A percentile compares a stretch with the other conserved stretches of the same genome.
Evolutionary conservation across 1,140 invertebrate species (phyloP).

Genomic region (Drosophila equinoxialis): DNA sequence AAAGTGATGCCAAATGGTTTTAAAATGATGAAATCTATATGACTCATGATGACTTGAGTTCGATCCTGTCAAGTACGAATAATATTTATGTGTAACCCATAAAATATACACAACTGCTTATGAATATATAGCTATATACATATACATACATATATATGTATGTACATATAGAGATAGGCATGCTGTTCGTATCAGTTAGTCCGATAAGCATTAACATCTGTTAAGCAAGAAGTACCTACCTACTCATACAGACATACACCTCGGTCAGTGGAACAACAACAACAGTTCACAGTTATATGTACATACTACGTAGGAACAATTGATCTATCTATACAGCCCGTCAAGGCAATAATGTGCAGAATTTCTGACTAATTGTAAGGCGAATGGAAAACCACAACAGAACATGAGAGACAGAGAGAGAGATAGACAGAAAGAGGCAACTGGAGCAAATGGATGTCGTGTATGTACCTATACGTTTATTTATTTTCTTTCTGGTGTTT

Average conservation of each 20-base stretch:
- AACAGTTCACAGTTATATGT: slow-evolving; percentile 27
- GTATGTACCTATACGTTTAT: not conserved
- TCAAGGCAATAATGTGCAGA: slow-evolving; percentile 20
- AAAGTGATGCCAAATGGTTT: not conserved
- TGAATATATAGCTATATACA: not conserved
- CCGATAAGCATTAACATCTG: slow-evolving; percentile 49
- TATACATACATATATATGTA: not conserved
- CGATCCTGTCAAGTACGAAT: slow-evolving; percentile 16
- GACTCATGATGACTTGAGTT: slow-evolving; percentile 25
- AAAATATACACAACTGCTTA: slow-evolving; percentile 1
- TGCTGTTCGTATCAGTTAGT: slow-evolving; percentile 30
- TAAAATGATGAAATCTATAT: slow-evolving; percentile 10
- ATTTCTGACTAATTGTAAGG: slow-evolving; percentile 38
- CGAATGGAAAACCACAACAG: slow-evolving; percentile 13
- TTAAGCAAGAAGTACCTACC: slow-evolving; percentile 37
- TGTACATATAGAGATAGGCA: slow-evolving; percentile 24
- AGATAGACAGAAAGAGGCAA: not conserved
- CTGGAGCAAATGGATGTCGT: not conserved
- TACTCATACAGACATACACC: not conserved
- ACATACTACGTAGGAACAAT: slow-evolving; percentile 26
- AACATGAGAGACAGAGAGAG: slow-evolving; percentile 25
- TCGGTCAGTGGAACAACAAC: not conserved
- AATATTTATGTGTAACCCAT: slow-evolving; percentile 28
- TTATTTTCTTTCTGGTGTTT: not conserved
- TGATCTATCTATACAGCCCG: slow-evolving; percentile 54